These are phyloP conservation scores for Drosophila eohydei DNA, from an alignment of 2,888 invertebrate genomes.

Conservation along the genomic window DNA sequence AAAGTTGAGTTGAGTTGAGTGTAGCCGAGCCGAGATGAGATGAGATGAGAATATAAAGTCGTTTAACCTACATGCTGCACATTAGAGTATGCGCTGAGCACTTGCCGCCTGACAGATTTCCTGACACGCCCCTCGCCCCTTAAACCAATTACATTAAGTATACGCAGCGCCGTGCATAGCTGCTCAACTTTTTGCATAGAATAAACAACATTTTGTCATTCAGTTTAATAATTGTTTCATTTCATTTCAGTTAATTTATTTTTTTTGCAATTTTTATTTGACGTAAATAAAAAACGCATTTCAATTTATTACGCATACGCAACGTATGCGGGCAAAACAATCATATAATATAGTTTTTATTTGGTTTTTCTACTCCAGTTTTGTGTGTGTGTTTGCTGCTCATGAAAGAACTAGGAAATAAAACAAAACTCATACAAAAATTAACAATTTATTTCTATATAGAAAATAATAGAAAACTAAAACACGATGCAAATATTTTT, in stretches of 20 bases:
- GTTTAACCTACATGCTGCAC: constrained; percentile 57
- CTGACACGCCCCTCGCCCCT: constrained; percentile 14
- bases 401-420: constrained; percentile 36
- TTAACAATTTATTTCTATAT: constrained; percentile 13
- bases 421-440: constrained; percentile 46
- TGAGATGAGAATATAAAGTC: constrained; percentile 52
- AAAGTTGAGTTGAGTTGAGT: constrained; percentile 28
- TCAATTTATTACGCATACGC: constrained; percentile 57
- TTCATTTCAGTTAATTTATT: constrained; percentile 13
- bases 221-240: constrained; percentile 38
- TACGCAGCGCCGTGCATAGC: constrained; percentile 40
- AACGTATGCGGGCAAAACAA: constrained; percentile 57
- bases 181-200: background rate
- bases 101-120: constrained; percentile 55
- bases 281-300: constrained; percentile 38
- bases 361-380: constrained; percentile 54
- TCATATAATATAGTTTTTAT: constrained; percentile 55
- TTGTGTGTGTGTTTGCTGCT: constrained; percentile 11
- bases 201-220: constrained; percentile 16
- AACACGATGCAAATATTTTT: constrained; percentile 15
- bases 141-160: constrained; percentile 61
- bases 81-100: constrained; percentile 39
- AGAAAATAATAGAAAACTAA: constrained; percentile 11
- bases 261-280: constrained; percentile 9
- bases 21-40: background rate